Evolutionary conservation across 2,797 vertebrate species (phyloP).

Genomic region (Eulemur mongoz): DNA sequence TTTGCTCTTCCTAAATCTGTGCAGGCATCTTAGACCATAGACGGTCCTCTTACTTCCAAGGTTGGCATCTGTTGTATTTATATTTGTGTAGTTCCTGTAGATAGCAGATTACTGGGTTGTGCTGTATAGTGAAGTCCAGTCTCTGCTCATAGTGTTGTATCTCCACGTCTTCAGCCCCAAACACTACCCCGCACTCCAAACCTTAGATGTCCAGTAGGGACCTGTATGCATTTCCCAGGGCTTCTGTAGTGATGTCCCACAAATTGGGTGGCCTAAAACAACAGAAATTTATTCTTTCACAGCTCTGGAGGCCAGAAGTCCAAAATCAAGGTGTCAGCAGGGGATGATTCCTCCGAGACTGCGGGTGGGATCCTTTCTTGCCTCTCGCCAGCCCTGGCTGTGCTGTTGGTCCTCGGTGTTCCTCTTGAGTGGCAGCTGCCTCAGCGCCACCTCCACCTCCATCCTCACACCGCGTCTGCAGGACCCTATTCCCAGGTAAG

Average conservation of each 20-base stretch:
- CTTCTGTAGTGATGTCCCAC: background rate
- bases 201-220: background rate
- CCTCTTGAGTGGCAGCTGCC: background rate
- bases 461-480: background rate
- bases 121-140: background rate
- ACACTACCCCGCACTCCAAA: background rate
- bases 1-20: background rate
- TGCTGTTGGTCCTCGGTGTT: rapidly evolving
- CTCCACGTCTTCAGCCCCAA: background rate
- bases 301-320: background rate
- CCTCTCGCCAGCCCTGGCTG: background rate
- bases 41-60: background rate
- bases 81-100: background rate
- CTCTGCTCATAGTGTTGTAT: background rate
- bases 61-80: background rate
- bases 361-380: background rate
- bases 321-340: background rate
- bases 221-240: background rate
- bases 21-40: background rate
- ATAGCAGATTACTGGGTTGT: background rate
- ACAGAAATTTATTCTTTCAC: background rate
- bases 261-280: background rate
- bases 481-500: background rate
- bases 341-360: background rate
- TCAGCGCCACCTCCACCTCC: too few species aligned